Percentiles rank a stretch among this genome's conserved stretches.
phyloP scores from a whole-genome alignment of 2,888 invertebrate genomes.

The Drosophila flavopinicola region DNA sequence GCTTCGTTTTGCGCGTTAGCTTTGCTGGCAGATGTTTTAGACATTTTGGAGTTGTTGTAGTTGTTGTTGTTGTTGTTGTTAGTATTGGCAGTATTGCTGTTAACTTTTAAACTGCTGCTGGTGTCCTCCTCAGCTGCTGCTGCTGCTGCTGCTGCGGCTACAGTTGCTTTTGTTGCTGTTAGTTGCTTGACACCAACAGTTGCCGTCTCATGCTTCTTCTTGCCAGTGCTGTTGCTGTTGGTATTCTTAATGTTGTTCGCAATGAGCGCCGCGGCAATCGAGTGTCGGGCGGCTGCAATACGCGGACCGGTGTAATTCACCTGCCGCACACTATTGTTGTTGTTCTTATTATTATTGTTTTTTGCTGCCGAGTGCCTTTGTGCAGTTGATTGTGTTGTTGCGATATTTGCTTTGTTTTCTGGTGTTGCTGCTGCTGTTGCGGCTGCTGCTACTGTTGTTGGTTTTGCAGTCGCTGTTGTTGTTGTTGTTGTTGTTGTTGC shows the following conservation, averaged over 20 bases:
- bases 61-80: constrained; percentile 45
- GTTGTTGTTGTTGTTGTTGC: constrained; percentile 46
- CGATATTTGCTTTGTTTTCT: constrained; percentile 60
- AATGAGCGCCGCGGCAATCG: constrained; percentile 70
- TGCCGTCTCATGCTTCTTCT: constrained; percentile 54
- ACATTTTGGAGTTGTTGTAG: constrained; percentile 79
- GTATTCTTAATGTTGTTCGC: constrained; percentile 63
- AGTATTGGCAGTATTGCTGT: constrained; percentile 69
- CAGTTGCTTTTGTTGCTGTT: constrained; percentile 34
- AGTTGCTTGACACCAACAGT: constrained; percentile 48
- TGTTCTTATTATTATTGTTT: constrained; percentile 47
- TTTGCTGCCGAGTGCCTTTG: constrained; percentile 45
- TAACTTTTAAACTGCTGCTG: constrained; percentile 70
- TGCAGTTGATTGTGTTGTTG: constrained; percentile 26
- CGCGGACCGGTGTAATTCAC: constrained; percentile 63
- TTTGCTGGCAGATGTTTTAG: constrained; percentile 71
- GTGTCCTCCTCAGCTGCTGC: constrained; percentile 36
- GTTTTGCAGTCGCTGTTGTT: constrained; percentile 24
- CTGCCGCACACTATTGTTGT: constrained; percentile 58
- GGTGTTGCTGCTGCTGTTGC: constrained; percentile 34
- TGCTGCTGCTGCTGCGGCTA: constrained; percentile 41
- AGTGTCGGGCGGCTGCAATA: constrained; percentile 60
- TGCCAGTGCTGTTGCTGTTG: constrained; percentile 28
- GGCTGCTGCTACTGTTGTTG: constrained; percentile 39
- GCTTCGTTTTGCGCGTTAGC: constrained; percentile 47